phyloP scores from a whole-genome alignment of 1,140 invertebrate genomes.

The Pomacea maculata region DNA sequence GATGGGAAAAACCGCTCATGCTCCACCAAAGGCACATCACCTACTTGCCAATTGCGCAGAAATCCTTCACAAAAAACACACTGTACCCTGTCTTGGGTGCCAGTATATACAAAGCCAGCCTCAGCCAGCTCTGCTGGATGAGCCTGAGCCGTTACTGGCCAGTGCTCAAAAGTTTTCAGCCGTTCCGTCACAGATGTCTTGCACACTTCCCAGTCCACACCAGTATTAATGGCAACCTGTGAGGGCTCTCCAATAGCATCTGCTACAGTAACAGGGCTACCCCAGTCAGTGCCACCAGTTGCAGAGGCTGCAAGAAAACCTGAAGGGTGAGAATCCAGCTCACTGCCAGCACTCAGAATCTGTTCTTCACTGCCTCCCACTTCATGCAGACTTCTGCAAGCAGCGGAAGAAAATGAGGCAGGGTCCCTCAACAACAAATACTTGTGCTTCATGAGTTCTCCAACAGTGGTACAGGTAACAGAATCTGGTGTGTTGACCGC shows the following conservation, averaged over 20 bases:
- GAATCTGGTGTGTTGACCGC: not conserved
- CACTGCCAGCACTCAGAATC: not conserved
- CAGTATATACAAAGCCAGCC: slow-evolving; percentile 66
- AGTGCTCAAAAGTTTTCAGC: slow-evolving; percentile 23
- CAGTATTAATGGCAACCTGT: not conserved
- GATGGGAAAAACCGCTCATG: slow-evolving; percentile 77
- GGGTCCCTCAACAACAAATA: not conserved
- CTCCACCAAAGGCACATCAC: slow-evolving; percentile 79
- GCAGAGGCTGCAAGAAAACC: not conserved
- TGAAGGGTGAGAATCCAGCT: slow-evolving; percentile 5
- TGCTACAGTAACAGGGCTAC: not conserved
- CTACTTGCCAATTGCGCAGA: slow-evolving; percentile 77
- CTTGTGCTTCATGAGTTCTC: not conserved
- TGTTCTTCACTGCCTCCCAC: not conserved
- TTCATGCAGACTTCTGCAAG: not conserved
- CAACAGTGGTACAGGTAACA: not conserved
- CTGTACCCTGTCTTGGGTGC: slow-evolving; percentile 74
- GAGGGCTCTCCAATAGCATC: not conserved
- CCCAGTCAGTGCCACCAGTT: not conserved
- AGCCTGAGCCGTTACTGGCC: slow-evolving; percentile 62
- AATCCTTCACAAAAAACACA: slow-evolving; percentile 86
- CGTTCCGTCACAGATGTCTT: slow-evolving; percentile 20
- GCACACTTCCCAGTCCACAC: slow-evolving; percentile 14
- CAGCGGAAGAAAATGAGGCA: not conserved
- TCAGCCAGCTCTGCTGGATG: slow-evolving; percentile 80